Percentiles rank a stretch among this genome's conserved stretches.
phyloP scores from a whole-genome alignment of 2,113 vertebrate species.

The Ibidorhyncha struthersii region DNA sequence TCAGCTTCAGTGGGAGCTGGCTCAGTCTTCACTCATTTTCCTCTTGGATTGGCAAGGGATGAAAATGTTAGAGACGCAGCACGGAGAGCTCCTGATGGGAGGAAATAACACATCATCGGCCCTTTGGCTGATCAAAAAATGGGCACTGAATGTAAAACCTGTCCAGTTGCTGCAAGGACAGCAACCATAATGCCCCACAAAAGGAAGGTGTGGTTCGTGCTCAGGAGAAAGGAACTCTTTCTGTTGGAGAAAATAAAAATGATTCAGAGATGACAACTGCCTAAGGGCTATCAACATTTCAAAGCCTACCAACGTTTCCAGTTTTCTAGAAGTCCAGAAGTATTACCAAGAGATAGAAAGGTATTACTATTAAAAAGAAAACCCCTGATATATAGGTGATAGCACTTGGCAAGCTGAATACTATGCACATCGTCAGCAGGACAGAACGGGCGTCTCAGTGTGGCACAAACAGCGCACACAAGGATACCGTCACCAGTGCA shows the following conservation, averaged over 20 bases:
- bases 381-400: neutral
- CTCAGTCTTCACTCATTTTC: slow-evolving; percentile 40
- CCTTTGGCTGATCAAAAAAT: neutral
- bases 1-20: slow-evolving; percentile 35
- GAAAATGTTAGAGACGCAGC: neutral
- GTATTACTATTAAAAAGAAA: neutral
- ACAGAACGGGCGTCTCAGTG: neutral
- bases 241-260: fast-evolving
- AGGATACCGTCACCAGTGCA: fast-evolving
- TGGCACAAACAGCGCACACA: fast-evolving
- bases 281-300: neutral
- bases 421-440: neutral
- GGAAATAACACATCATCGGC: slow-evolving; percentile 23
- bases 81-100: neutral
- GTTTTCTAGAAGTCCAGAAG: neutral
- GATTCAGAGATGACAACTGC: neutral
- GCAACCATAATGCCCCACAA: neutral
- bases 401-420: neutral
- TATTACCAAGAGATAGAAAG: neutral
- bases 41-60: slow-evolving; percentile 45
- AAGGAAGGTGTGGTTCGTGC: neutral
- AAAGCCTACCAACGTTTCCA: neutral
- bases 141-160: neutral
- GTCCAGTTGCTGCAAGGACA: neutral
- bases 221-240: neutral